Base-by-base conservation (phyloP, 2,797 vertebrate genomes). In the Gobionotothen gibberifrons region DNA sequence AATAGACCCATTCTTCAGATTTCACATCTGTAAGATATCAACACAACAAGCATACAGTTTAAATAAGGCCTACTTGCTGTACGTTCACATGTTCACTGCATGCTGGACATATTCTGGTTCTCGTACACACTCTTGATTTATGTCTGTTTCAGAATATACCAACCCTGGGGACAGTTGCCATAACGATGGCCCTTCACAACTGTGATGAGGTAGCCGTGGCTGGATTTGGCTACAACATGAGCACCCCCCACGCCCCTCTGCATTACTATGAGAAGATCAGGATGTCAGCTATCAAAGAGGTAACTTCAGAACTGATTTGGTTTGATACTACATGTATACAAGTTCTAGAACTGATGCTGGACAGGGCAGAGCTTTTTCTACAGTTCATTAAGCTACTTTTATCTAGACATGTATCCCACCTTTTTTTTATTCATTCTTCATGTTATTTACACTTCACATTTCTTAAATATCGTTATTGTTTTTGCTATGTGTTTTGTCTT, bases 281-380 rank as follows among this genome's bases (percentile, higher is more conserved):
- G 93, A 98, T 98, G 97, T 96, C 95, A 4, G 97, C 97, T 89
- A 98, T 98, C 87, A 97, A 95, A 94, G 96, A 98, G 96, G 97
- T 98, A 68, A 53, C 29, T 15, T 2, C 47, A 19, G 12, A 44
- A 17, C 14, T 17, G 16, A 29, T 64, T 26, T 53, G 15, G 44
- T 64, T 26, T 26, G 3, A 54, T 19, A 3, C 7, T 29, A 36
- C 1, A 39, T 7, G 32, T 36, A 36, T 7, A 9, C 12, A 19
- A 9, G 10, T 48, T 21, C 15, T 42, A 14, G 48, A 49, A 48
- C 17, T 59, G 21, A 49, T 51, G 14, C 42, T 22, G 17, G 15
- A 63, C 43, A 39, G n/a, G 11, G 4, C 43, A 47, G 4, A 15
- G 10, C 13, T 42, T 17, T 68, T n/a, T 46, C 17, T 49, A n/a